Percentiles rank a stretch among this genome's conserved stretches.
phyloP scores from a whole-genome alignment of 2,888 invertebrate species.

The Mechanitis messenoides region DNA sequence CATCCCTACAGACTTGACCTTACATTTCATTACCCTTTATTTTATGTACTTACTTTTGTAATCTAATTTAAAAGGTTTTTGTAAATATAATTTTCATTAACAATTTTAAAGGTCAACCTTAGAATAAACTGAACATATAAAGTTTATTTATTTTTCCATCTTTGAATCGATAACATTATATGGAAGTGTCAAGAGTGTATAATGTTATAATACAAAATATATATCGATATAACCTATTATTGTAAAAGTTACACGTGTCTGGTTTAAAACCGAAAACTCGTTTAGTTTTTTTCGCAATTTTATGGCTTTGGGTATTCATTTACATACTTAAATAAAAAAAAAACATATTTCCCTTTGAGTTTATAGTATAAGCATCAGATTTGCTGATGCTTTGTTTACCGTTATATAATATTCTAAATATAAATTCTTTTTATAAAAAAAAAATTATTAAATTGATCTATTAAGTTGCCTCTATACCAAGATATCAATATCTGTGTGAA shows the following conservation, averaged over 20 bases:
- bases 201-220: too few species aligned
- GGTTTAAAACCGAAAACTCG: conserved; percentile 7
- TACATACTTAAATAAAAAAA: conserved; percentile 16
- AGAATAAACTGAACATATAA: background rate
- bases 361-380: too few species aligned
- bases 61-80: too few species aligned
- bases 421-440: background rate
- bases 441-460: background rate
- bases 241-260: conserved; percentile 15
- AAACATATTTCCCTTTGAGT: background rate
- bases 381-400: background rate
- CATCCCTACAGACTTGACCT: conserved; percentile 19
- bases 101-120: too few species aligned
- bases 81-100: too few species aligned
- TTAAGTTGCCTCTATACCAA: background rate
- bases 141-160: background rate
- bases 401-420: too few species aligned
- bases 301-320: conserved; percentile 11
- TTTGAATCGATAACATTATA: too few species aligned
- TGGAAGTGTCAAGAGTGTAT: too few species aligned
- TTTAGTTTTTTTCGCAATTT: conserved; percentile 11
- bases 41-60: background rate
- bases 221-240: conserved; percentile 1
- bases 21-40: conserved; percentile 7
- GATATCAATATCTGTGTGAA: conserved; percentile 14